Percentiles rank a stretch among this genome's conserved stretches.
Evolutionary conservation across 2,888 invertebrate species (phyloP).

Genomic region (Ramazzottius varieornatus): DNA sequence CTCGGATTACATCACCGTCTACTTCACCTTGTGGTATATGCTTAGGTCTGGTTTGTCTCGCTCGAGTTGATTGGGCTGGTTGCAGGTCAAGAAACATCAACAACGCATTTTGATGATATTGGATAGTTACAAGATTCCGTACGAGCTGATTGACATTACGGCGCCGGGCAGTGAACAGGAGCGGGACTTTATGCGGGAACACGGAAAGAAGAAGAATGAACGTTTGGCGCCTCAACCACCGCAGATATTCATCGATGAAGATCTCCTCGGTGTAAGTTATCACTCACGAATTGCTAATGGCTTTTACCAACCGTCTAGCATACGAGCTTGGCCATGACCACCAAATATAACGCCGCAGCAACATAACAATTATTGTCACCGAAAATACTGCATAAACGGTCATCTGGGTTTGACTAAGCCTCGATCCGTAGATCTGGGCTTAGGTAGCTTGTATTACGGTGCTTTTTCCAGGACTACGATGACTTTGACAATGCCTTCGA

Average conservation of each 20-base stretch:
- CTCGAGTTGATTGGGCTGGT: too few species aligned
- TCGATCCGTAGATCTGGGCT: too few species aligned
- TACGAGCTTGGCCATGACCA: too few species aligned
- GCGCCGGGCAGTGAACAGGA: slow-evolving; percentile 66
- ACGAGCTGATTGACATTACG: slow-evolving; percentile 72
- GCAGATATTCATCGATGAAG: slow-evolving; percentile 71
- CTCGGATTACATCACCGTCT: too few species aligned
- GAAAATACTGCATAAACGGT: too few species aligned
- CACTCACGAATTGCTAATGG: too few species aligned
- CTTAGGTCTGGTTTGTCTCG: too few species aligned
- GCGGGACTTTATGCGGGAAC: slow-evolving; percentile 71
- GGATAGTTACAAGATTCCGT: slow-evolving; percentile 64
- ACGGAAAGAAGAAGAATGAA: slow-evolving; percentile 24
- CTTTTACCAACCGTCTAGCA: too few species aligned
- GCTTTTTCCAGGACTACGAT: slow-evolving; percentile 58
- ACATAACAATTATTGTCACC: too few species aligned
- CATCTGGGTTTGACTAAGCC: not conserved
- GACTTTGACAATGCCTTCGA: slow-evolving; percentile 72
- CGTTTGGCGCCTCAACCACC: slow-evolving; percentile 24
- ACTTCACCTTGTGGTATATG: too few species aligned
- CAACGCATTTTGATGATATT: slow-evolving; percentile 74
- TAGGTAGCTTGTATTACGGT: too few species aligned
- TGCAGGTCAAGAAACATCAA: slow-evolving; percentile 90
- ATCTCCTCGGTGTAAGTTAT: slow-evolving; percentile 52
- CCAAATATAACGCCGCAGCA: too few species aligned